phyloP scores from a whole-genome alignment of 2,888 invertebrate genomes.

The Amphimallon solstitiale region DNA sequence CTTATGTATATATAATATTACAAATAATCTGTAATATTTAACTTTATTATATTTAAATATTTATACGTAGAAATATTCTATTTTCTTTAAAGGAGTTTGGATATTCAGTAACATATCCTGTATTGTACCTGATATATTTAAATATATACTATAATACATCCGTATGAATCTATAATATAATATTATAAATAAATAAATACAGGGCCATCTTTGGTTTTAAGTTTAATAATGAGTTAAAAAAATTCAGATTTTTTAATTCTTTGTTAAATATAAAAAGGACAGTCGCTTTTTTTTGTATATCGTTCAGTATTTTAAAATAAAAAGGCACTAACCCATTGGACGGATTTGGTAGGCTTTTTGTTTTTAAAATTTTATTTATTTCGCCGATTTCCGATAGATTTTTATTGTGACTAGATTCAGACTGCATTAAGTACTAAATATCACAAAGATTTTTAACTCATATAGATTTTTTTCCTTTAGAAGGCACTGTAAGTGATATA shows the following conservation, averaged over 20 bases:
- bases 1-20: conserved; percentile 46
- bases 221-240: conserved; percentile 28
- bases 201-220: conserved; percentile 35
- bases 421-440: conserved; percentile 43
- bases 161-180: conserved; percentile 31
- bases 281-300: not conserved
- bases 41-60: conserved; percentile 4
- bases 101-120: conserved; percentile 12
- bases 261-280: conserved; percentile 6
- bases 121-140: conserved; percentile 33
- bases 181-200: conserved; percentile 36
- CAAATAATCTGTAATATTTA: conserved; percentile 35
- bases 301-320: conserved; percentile 28
- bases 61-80: conserved; percentile 29
- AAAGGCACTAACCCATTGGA: conserved; percentile 53
- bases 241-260: conserved; percentile 12
- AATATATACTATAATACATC: not conserved
- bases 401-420: conserved; percentile 45
- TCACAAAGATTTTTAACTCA: conserved; percentile 42
- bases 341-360: conserved; percentile 48
- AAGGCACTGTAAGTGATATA: conserved; percentile 33
- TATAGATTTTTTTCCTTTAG: conserved; percentile 25
- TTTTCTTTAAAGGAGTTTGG: conserved; percentile 24
- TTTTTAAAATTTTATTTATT: conserved; percentile 38
- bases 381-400: not conserved